Evolutionary conservation across 2,888 invertebrate species (phyloP).

Genomic region (Eumerus sabulonum): DNA sequence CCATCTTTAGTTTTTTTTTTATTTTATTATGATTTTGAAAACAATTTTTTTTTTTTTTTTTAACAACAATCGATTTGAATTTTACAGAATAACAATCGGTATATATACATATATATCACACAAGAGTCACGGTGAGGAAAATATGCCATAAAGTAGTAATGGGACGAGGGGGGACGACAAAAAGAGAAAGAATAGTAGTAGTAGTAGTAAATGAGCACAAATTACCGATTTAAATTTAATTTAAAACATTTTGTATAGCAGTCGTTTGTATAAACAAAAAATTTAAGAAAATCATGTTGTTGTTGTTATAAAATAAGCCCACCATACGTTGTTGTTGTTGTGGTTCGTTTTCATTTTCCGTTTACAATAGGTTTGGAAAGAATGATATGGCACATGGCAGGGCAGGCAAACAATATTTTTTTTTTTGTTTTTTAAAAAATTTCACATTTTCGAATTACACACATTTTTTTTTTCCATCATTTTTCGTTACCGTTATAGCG

Average conservation of each 20-base stretch:
- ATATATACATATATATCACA: no score
- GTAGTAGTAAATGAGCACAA: constrained; percentile 27
- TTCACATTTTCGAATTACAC: constrained; percentile 59
- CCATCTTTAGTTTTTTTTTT: constrained; percentile 74
- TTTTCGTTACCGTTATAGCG: background rate
- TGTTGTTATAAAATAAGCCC: no score
- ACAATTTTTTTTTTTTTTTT: constrained; percentile 40
- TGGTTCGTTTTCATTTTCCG: constrained; percentile 36
- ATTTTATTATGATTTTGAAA: no score
- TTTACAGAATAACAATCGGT: constrained; percentile 29
- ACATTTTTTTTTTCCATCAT: constrained; percentile 41
- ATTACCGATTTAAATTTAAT: constrained; percentile 29
- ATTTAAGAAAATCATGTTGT: no score
- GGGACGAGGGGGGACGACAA: background rate
- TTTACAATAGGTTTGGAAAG: constrained; percentile 10
- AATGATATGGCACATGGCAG: constrained; percentile 24
- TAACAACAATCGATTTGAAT: constrained; percentile 29
- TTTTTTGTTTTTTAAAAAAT: constrained; percentile 24
- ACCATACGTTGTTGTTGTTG: background rate
- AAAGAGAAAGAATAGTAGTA: no score
- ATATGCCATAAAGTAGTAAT: constrained; percentile 27
- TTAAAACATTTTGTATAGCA: no score
- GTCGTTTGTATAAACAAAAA: no score
- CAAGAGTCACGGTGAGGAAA: constrained; percentile 64
- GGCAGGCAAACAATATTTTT: constrained; percentile 49